These are phyloP conservation scores for Apolygus lucorum DNA, from an alignment of 1,140 invertebrate species.

Conservation along the genomic window DNA sequence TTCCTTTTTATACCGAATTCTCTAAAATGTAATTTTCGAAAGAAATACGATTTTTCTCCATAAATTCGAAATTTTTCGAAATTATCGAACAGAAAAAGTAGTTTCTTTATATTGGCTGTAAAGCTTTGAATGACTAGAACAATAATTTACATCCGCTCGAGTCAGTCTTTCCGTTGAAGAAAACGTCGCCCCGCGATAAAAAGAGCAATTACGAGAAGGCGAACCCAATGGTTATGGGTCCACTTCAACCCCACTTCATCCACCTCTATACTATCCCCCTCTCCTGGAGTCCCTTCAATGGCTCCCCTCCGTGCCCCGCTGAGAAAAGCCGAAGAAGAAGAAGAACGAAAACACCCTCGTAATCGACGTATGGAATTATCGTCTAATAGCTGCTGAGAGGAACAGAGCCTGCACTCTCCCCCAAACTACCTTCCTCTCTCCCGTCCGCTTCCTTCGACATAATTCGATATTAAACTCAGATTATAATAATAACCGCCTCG, in stretches of 20 bases:
- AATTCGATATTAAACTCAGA: constrained; percentile 30
- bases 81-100: too few relatives aligned
- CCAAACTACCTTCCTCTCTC: neutral
- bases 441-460: constrained; percentile 14
- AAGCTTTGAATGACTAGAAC: too few relatives aligned
- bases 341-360: neutral
- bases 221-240: neutral
- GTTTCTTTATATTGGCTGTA: too few relatives aligned
- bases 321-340: neutral
- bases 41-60: too few relatives aligned
- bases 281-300: constrained; percentile 1
- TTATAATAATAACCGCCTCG: constrained; percentile 29
- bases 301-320: constrained; percentile 9
- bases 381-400: constrained; percentile 20
- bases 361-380: constrained; percentile 26
- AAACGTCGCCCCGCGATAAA: constrained; percentile 1
- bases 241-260: neutral
- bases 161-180: too few relatives aligned
- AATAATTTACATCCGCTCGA: too few relatives aligned
- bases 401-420: neutral
- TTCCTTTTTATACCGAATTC: too few relatives aligned
- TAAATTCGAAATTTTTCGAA: too few relatives aligned
- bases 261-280: too few relatives aligned
- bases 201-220: neutral
- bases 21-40: too few relatives aligned